Conservation (phyloP, 2,113 vertebrate genomes). For the Tupaia chinensis region DNA sequence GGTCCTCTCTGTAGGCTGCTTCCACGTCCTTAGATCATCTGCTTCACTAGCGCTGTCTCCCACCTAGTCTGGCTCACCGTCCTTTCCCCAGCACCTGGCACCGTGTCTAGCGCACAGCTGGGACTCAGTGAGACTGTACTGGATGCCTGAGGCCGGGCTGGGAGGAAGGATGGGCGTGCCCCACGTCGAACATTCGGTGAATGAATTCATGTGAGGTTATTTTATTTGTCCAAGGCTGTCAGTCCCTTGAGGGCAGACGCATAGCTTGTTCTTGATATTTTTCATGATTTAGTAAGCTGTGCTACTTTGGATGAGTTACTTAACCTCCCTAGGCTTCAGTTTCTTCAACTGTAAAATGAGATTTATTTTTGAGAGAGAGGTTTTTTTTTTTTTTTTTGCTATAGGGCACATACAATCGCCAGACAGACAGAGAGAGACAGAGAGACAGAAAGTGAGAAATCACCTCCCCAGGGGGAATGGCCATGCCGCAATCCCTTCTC, state of each 20-base stretch:
- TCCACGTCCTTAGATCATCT: background rate
- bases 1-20: background rate
- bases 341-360: background rate
- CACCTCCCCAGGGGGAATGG: too few relatives aligned
- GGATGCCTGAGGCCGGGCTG: background rate
- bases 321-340: background rate
- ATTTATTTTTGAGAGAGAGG: too few relatives aligned
- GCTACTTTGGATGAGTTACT: background rate
- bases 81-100: background rate
- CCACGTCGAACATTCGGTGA: background rate
- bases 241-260: background rate
- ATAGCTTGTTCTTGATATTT: background rate
- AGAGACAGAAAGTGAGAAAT: too few relatives aligned
- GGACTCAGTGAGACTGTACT: background rate
- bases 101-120: background rate
- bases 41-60: background rate
- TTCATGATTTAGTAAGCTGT: background rate
- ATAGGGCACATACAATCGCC: too few relatives aligned
- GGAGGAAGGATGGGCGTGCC: fast-evolving
- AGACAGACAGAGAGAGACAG: too few relatives aligned
- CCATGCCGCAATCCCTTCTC: too few relatives aligned
- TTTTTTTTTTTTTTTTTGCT: too few relatives aligned
- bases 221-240: background rate
- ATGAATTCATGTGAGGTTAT: background rate
- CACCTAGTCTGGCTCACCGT: background rate